phyloP scores from a whole-genome alignment of 2,113 vertebrate genomes.

The Lophura nycthemera region DNA sequence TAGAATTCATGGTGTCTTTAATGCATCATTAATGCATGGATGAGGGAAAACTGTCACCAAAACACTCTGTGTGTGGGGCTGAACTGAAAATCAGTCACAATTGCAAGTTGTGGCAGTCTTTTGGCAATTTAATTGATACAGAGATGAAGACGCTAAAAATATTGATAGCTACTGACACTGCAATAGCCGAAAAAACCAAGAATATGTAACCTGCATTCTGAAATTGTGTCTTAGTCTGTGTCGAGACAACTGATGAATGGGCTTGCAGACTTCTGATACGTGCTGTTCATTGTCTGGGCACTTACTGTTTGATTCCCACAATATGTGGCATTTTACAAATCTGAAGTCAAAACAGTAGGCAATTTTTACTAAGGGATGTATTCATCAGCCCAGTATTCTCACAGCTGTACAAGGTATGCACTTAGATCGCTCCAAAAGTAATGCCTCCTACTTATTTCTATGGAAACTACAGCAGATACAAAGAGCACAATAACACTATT shows the following conservation, averaged over 20 bases:
- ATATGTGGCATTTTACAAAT: neutral
- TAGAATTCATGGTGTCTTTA: neutral
- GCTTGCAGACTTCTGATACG: neutral
- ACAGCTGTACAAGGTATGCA: neutral
- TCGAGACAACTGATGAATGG: neutral
- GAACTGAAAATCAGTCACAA: neutral
- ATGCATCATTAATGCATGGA: neutral
- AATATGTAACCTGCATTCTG: fast-evolving
- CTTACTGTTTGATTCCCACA: neutral
- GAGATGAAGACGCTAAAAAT: neutral
- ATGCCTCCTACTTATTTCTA: too few species aligned
- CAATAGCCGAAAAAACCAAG: neutral
- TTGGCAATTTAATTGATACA: neutral
- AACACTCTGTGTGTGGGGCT: neutral
- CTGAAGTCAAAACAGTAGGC: neutral
- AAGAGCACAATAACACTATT: too few species aligned
- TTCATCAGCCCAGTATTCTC: neutral
- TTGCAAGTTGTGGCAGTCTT: neutral
- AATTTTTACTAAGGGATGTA: neutral
- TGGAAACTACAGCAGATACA: too few species aligned
- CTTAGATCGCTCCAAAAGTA: neutral
- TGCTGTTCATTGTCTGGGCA: neutral
- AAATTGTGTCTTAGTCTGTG: neutral
- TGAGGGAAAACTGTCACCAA: neutral
- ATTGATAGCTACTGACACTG: neutral